Percentiles rank a stretch among this genome's conserved stretches.
Conservation (phyloP, 2,888 invertebrate species). For the Parnassius orleans region DNA sequence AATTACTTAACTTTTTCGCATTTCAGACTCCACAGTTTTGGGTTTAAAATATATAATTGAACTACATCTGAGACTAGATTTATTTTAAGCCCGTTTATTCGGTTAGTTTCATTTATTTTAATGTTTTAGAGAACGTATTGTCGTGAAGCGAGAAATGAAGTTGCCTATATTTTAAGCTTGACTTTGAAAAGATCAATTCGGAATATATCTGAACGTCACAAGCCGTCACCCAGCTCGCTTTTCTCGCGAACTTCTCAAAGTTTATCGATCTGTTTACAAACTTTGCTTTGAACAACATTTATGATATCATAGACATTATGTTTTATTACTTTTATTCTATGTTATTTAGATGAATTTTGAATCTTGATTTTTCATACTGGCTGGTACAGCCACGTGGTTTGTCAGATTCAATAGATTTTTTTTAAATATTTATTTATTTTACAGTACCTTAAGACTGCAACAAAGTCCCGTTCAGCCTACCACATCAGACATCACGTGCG, state of each 20-base stretch:
- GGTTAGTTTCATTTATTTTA: constrained; percentile 15
- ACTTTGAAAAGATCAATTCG: constrained; percentile 30
- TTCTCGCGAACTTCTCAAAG: constrained; percentile 21
- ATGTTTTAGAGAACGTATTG: constrained; percentile 15
- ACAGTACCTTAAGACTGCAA: constrained; percentile 41
- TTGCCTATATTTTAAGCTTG: constrained; percentile 30
- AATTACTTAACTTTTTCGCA: too few relatives aligned
- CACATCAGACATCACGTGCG: constrained; percentile 56
- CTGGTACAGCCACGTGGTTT: constrained; percentile 35
- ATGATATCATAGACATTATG: constrained; percentile 32
- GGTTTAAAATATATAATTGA: too few relatives aligned
- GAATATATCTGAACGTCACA: constrained; percentile 17
- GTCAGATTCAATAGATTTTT: background rate
- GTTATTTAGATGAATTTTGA: constrained; percentile 22
- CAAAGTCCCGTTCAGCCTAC: constrained; percentile 45
- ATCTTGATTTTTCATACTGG: constrained; percentile 17
- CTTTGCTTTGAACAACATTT: constrained; percentile 53
- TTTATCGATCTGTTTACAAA: constrained; percentile 75
- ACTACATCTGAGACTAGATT: background rate
- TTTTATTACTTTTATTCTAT: constrained; percentile 24
- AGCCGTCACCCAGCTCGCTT: constrained; percentile 17
- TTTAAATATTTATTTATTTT: constrained; percentile 26
- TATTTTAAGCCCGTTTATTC: constrained; percentile 10
- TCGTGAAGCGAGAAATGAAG: constrained; percentile 11
- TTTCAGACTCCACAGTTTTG: too few relatives aligned